Evolutionary conservation across 2,113 vertebrate species (phyloP).

Genomic region (Marmota flaviventris): DNA sequence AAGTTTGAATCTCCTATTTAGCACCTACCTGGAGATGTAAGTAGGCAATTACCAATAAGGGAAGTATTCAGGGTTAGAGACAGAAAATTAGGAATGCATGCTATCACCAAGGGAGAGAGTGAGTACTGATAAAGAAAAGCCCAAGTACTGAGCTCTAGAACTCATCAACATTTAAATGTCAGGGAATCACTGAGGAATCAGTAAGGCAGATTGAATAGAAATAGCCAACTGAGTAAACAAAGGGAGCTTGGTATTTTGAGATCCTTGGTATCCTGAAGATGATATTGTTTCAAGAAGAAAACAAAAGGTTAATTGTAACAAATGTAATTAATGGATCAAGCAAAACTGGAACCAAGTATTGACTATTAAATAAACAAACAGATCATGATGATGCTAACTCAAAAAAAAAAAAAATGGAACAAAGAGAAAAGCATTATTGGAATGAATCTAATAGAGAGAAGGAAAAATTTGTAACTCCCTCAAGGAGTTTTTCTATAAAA

Average conservation of each 20-base stretch:
- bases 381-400: background rate
- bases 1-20: conserved; percentile 14
- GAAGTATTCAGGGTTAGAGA: background rate
- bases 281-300: conserved; percentile 15
- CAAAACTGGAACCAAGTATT: background rate
- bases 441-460: background rate
- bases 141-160: background rate
- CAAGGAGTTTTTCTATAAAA: background rate
- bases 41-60: background rate
- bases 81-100: conserved; percentile 14
- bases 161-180: background rate
- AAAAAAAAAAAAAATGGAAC: background rate
- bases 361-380: background rate
- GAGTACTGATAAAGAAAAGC: background rate
- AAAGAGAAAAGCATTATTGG: background rate
- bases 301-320: background rate
- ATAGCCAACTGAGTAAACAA: background rate
- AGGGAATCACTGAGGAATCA: background rate
- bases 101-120: background rate
- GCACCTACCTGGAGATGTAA: background rate
- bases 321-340: background rate
- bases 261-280: background rate
- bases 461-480: background rate
- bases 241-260: background rate
- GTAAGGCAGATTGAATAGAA: background rate